Evolutionary conservation across 2,888 invertebrate species (phyloP), one percentile per base, ranked within the genome.

Genomic region (Diplolepis rosae): DNA sequence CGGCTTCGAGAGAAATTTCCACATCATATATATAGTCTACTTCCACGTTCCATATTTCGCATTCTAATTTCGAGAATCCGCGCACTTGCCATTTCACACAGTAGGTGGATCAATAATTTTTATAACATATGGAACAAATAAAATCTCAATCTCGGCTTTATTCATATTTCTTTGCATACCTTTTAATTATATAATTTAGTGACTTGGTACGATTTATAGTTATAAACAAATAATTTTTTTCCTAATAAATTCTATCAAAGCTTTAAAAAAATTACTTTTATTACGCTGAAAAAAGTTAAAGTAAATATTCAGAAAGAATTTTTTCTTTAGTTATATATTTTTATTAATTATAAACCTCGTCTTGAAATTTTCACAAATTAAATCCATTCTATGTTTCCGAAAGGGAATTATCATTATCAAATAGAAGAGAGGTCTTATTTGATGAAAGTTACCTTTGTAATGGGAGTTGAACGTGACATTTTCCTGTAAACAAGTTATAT

Each of bases 401-500:
- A 9, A n/a, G 15, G n/a, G 4, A 45, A 11, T 50, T 50, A 9
- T 50, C 24, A 50, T 2, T 18, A 54, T 18, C 18, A 30, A 30
- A 54, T 54, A n/a, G 28, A 30, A 9, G 7, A 15, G 15, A 6
- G 9, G 2, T 45, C 9, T 45, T 18, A 3, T n/a, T 6, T 52
- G 15, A 7, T 24, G 13, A 30, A 30, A 54, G 9, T 15, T 54
- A 18, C 30, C 30, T 18, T 9, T 9, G 13, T 9, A 9, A 28
- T 7, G 30, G 7, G 30, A 32, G 30, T 1, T 30, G 9, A 15
- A 18, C 18, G 30, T 9, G 4, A 50, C 50, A 30, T 15, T 45
- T 54, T 18, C 18, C 15, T 32, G 18, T 32, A 54, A 54, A 54
- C 54, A 32, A 30, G 54, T 54, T 54, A 54, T n/a, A n/a, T n/a